Base-by-base conservation (phyloP, 1,140 invertebrate genomes). In the Cataglyphis hispanica region DNA sequence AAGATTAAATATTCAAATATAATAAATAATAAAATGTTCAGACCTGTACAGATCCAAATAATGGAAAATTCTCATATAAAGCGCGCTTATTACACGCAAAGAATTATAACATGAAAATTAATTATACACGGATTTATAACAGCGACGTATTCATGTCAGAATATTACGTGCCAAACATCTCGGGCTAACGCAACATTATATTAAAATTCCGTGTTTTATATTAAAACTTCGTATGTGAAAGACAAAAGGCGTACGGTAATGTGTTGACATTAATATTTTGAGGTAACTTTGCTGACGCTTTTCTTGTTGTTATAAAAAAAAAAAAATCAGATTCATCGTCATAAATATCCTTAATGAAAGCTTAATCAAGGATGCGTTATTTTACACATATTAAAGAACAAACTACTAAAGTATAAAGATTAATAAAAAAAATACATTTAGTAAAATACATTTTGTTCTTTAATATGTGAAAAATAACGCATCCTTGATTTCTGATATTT, bases 131-230 rank as follows among this genome's bases (percentile, higher is more conserved):
- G 13, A 72, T 60, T 83, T 83, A 43, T 34, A 43, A 46, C 25
- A 43, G 25, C 13, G 8, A 83, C n/a, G 25, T 46, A 74, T 83
- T 60, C 27, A 72, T 22, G 53, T 83, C 78, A 74, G 27, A 74
- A 74, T 83, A 72, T 81, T 34, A 72, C 64, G 53, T 46, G 69
- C 31, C 78, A 83, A 83, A 83, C 78, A 25, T 83, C 78, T 83
- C 66, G 37, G 25, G 50, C 13, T 58, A 81, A 58, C 78, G 22
- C 37, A 81, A 72, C 66, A 74, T 83, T 83, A 83, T 83, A 83
- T 83, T 83, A 83, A 83, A 83, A 83, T 83, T 72, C 63, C 78
- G 53, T 83, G 37, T 83, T 83, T 83, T 46, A 81, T 81, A 81
- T 83, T 83, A 83, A 83, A 83, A 83, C 60, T 53, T 74, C 78